Base-by-base conservation (phyloP, 2,797 vertebrate genomes). In the Darevskia mixta region DNA sequence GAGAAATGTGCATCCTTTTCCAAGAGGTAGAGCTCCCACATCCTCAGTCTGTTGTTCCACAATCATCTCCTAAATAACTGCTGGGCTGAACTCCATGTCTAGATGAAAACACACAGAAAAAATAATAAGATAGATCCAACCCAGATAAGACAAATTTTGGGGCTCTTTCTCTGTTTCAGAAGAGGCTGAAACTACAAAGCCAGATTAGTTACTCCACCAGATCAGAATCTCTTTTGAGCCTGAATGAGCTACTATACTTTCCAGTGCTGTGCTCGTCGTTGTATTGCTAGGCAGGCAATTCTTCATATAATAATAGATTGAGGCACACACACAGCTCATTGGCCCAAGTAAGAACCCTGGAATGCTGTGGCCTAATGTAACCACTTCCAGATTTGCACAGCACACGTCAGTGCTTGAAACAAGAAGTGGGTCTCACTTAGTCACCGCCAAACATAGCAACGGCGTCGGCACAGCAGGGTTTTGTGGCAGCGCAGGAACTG, bases 341-440 rank as follows among this genome's bases (percentile, higher is more conserved):
- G 80, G 93, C 87, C 58, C 93, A 61, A 83, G 88, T 38, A 80
- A 90, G 85, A 85, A 25, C 79, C 79, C 87, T 85, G 93, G 90
- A 92, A 95, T 1, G 88, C 92, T 91, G 64, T 1, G 89, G 95
- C 90, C 83, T 0, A 23, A 55, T 88, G 89, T 92, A 94, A 87
- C 94, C 92, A 4, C 32, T 94, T 93, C 92, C 95, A 95, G 95
- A 92, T 80, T 91, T 0, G 0, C 91, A 84, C 89, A 87, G 90
- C 77, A 96, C 94, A 89, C 94, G 95, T 96, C 96, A 97, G 94
- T 8, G 92, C 95, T 93, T 87, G 96, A 94, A 94, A 90, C 49
- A 66, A 91, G 94, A 95, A 94, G 85, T 0, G 58, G 0, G 87
- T 88, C 38, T 71, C 64, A 89, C 83, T 71, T 82, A 93, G 90